phyloP scores from a whole-genome alignment of 1,140 invertebrate species.

The Pseudomyrmex gracilis region DNA sequence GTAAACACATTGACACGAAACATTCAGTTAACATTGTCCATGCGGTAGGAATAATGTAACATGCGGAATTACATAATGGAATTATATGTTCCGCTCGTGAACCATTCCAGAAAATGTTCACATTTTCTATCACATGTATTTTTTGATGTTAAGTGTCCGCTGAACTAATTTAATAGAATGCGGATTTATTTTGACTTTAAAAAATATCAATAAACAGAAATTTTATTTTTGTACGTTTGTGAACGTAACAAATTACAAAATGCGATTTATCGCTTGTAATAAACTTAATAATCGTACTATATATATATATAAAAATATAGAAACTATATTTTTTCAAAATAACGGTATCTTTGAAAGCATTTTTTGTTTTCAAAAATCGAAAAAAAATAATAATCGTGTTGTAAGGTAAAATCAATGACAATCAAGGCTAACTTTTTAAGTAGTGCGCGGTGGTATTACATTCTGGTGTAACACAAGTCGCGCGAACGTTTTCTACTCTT shows the following conservation, averaged over 20 bases:
- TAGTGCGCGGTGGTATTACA: background rate
- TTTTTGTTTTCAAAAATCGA: too few species aligned
- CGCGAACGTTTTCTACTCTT: background rate
- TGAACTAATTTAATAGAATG: constrained; percentile 17
- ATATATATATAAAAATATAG: background rate
- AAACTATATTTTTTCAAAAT: background rate
- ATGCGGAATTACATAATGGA: constrained; percentile 61
- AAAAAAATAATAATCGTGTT: too few species aligned
- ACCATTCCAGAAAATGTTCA: constrained; percentile 32
- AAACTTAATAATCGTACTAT: background rate
- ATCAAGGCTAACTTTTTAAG: constrained; percentile 22
- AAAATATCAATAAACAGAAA: constrained; percentile 1
- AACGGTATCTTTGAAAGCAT: background rate
- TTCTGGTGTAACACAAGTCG: background rate
- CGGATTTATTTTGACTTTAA: constrained; percentile 12
- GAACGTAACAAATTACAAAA: background rate
- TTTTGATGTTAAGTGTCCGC: constrained; percentile 1
- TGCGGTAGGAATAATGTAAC: constrained; percentile 61
- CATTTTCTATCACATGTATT: constrained; percentile 47
- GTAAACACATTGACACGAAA: constrained; percentile 60
- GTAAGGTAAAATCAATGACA: constrained; percentile 16
- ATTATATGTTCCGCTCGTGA: constrained; percentile 50
- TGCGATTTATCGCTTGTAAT: background rate
- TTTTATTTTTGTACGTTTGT: constrained; percentile 32
- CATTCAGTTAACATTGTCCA: constrained; percentile 58